Evolutionary conservation across 1,140 invertebrate species (phyloP), one percentile per base, ranked within the genome.

Genomic region (Plectrocnemia conspersa): DNA sequence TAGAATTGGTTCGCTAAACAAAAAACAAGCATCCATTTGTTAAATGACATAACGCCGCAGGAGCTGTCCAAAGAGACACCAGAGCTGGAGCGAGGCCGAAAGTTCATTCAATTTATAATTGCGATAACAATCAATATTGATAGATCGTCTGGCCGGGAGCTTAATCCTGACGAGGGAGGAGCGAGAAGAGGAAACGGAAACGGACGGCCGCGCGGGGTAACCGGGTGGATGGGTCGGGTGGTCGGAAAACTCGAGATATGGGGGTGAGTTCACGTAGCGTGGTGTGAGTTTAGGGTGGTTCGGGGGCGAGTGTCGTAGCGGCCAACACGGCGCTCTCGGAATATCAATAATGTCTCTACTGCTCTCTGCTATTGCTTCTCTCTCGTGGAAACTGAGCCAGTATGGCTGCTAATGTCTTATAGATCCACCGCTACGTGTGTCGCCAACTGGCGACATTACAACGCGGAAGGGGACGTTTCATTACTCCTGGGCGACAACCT

Each of bases 91-190:
- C 52, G 21, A 48, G 53, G 29, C 46, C 41, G 48, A 29, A 35
- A 52, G 38, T 52, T 60, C 48, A 60, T 60, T 60, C 58, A 60
- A 60, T 60, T 60, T 48, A 60, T 60, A 60, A 60, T 60, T 60
- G 52, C 45, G 58, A 60, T 60, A 60, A 60, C 58, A 60, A 60
- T 60, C 58, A 56, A 60, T 60, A 60, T 60, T 56, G 58, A 60
- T 60, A 60, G 58, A 60, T 60, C 58, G 58, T 60, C 58, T 53
- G 52, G 54, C 58, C 15, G 52, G 53, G 42, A 48, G 42, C 25
- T 48, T 53, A 58, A 52, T 54, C 58, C 42, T 19, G 13, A 15
- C 21, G 19, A n/a, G 5, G 2, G 18, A n/a, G 21, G 18, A 2
- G 16, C 2, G 46, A 2, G 46, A n/a, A n/a, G n/a, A 23, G 47